phyloP scores from a whole-genome alignment of 1,140 invertebrate species.

The Drosophila ironensis region DNA sequence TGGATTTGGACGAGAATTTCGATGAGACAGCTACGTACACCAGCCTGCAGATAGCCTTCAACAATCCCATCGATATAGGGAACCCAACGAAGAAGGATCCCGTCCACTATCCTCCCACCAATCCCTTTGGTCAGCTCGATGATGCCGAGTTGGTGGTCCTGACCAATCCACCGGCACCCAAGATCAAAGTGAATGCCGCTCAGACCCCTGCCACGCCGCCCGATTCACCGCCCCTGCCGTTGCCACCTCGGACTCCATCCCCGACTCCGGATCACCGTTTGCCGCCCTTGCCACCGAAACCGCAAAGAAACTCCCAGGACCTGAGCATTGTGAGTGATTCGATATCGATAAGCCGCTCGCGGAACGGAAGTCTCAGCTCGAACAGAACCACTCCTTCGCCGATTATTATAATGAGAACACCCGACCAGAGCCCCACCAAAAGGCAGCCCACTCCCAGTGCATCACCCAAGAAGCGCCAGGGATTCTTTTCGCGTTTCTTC shows the following conservation, averaged over 20 bases:
- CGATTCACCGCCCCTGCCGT: conserved; percentile 51
- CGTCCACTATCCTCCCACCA: conserved; percentile 35
- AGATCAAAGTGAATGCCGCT: conserved; percentile 69
- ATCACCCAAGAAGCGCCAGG: conserved; percentile 84
- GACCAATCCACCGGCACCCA: conserved; percentile 82
- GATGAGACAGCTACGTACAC: conserved; percentile 90
- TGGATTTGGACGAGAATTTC: conserved; percentile 85
- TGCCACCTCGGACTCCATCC: conserved; percentile 70
- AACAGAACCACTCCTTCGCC: conserved; percentile 82
- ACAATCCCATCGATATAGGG: conserved; percentile 86
- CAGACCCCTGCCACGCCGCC: conserved; percentile 67
- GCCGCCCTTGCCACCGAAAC: conserved; percentile 71
- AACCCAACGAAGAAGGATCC: neutral
- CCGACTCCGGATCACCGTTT: conserved; percentile 61
- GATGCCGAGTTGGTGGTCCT: conserved; percentile 70
- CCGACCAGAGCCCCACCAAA: conserved; percentile 82
- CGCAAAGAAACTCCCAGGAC: conserved; percentile 63
- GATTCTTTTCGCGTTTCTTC: conserved; percentile 87
- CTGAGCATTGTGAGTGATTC: conserved; percentile 51
- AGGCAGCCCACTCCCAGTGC: conserved; percentile 70
- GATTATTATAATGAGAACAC: conserved; percentile 79
- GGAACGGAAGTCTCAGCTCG: conserved; percentile 66
- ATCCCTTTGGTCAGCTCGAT: conserved; percentile 62
- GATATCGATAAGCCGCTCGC: conserved; percentile 51
- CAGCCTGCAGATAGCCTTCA: conserved; percentile 92